Conservation (phyloP, 1,140 invertebrate genomes). For the Aphelinus atriplicis region DNA sequence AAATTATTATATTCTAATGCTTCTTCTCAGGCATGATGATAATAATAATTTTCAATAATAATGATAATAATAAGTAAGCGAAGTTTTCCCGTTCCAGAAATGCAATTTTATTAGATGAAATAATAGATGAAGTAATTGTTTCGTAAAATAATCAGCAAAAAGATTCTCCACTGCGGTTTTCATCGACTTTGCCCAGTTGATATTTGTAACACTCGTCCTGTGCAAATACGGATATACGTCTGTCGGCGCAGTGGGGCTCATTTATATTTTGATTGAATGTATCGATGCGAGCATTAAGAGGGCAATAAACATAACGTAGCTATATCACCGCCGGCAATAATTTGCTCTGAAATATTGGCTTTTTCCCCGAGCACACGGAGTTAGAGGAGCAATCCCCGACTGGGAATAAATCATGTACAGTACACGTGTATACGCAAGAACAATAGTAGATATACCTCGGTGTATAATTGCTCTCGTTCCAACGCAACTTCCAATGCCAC, state of each 20-base stretch:
- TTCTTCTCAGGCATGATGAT: no score
- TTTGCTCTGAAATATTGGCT: slow-evolving; percentile 21
- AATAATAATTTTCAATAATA: no score
- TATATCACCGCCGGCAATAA: slow-evolving; percentile 13
- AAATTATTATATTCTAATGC: no score
- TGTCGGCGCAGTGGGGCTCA: neutral
- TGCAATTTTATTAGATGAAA: no score
- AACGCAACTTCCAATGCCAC: no score
- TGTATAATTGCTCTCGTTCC: no score
- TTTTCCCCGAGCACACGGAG: neutral
- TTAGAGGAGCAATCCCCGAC: slow-evolving; percentile 7
- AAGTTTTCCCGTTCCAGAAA: no score
- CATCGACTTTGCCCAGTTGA: neutral
- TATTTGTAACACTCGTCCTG: neutral
- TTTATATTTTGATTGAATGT: slow-evolving; percentile 13
- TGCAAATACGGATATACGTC: neutral
- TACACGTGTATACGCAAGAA: no score
- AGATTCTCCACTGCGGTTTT: neutral
- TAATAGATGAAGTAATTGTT: no score
- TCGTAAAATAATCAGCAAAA: no score
- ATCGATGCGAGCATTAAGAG: slow-evolving; percentile 21
- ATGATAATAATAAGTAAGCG: no score
- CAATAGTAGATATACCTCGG: no score
- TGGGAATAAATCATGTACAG: slow-evolving; percentile 15
- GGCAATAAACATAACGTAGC: slow-evolving; percentile 9